Percentiles rank a stretch among this genome's conserved stretches.
Conservation (phyloP, 2,113 vertebrate species). For the Leucosticte australis region DNA sequence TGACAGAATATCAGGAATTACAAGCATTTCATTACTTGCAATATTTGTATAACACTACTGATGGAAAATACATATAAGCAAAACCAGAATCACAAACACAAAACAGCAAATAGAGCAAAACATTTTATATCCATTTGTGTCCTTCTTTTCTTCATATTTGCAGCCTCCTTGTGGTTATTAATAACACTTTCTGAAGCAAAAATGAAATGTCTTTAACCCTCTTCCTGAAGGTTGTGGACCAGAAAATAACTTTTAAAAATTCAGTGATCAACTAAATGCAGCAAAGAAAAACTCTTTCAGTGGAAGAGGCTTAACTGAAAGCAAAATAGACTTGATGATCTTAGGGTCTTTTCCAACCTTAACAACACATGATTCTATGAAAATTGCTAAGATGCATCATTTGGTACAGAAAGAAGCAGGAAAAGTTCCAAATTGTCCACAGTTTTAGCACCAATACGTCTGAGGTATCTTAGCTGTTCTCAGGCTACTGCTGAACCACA, state of each 20-base stretch:
- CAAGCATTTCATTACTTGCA: background rate
- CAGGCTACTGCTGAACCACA: background rate
- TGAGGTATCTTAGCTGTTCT: background rate
- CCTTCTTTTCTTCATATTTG: background rate
- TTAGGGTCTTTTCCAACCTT: background rate
- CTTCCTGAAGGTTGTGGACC: background rate
- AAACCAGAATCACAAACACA: background rate
- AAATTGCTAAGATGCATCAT: background rate
- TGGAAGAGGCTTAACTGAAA: background rate
- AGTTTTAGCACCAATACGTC: background rate
- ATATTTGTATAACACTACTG: background rate
- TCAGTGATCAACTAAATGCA: background rate
- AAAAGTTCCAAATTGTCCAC: rapidly evolving
- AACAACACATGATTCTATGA: background rate
- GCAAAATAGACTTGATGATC: background rate
- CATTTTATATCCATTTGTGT: background rate
- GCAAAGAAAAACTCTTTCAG: background rate
- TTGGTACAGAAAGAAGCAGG: background rate
- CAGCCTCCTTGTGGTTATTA: background rate
- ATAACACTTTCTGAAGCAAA: background rate
- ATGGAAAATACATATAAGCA: background rate
- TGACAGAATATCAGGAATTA: background rate
- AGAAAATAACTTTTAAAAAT: background rate
- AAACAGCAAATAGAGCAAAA: background rate
- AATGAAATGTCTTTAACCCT: background rate